phyloP scores from a whole-genome alignment of 2,797 vertebrate genomes.

The Coendou prehensilis region DNA sequence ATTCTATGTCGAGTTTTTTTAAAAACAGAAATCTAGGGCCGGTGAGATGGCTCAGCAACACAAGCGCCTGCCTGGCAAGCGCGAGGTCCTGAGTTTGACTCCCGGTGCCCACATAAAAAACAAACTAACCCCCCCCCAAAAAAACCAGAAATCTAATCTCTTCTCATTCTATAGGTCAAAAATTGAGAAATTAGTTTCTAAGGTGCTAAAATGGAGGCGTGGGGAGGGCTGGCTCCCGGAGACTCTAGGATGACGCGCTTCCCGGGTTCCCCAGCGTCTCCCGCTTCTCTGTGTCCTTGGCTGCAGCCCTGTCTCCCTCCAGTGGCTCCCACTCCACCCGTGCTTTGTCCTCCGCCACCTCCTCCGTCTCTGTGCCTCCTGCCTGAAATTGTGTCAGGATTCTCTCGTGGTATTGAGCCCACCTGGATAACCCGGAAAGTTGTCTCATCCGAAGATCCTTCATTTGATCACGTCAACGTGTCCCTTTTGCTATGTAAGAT shows the following conservation, averaged over 20 bases:
- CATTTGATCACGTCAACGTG: not conserved
- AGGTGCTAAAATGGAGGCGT: not conserved
- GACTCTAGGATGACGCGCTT: not conserved
- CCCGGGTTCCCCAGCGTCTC: not conserved
- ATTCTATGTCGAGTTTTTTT: not conserved
- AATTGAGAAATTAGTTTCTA: not conserved
- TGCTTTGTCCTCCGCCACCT: not conserved
- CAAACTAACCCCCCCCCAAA: no score
- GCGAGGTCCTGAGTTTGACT: no score
- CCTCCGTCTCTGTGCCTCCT: not conserved
- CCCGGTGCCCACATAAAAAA: accelerated
- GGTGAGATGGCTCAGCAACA: no score
- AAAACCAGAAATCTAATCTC: not conserved
- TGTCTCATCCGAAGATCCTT: no score
- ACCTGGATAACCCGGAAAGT: not conserved
- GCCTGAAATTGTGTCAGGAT: not conserved
- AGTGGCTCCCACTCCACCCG: no score
- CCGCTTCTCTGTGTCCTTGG: no score
- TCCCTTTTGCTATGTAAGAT: not conserved
- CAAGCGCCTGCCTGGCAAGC: no score
- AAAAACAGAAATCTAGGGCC: not conserved
- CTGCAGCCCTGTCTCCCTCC: no score
- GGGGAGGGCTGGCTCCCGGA: not conserved
- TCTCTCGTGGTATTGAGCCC: not conserved
- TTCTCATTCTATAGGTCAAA: not conserved